phyloP scores from a whole-genome alignment of 2,797 vertebrate species.

The Centroberyx gerrardi region DNA sequence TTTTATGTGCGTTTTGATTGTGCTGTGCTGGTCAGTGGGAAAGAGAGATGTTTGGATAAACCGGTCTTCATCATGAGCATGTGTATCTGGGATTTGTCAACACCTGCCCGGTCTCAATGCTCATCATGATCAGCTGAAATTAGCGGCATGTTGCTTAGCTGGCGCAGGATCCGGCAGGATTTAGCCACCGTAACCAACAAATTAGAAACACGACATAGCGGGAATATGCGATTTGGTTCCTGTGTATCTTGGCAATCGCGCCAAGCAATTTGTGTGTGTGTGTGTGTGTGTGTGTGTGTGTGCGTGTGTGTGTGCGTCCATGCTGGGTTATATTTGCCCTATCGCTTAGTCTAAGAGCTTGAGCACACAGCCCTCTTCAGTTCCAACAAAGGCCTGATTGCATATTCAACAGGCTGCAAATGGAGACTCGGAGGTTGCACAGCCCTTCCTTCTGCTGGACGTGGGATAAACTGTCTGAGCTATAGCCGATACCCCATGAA shows the following conservation, averaged over 20 bases:
- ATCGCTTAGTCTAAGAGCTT: constrained; percentile 63
- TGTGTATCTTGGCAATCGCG: constrained; percentile 52
- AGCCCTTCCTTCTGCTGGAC: constrained; percentile 42
- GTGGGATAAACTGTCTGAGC: constrained; percentile 20
- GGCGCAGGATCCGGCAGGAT: constrained; percentile 39
- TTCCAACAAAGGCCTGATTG: constrained; percentile 68
- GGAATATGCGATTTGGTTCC: constrained; percentile 51
- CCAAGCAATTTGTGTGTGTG: constrained; percentile 7
- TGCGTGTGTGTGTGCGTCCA: constrained; percentile 25
- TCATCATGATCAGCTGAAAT: constrained; percentile 2
- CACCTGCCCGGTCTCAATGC: constrained; percentile 29
- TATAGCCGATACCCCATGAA: constrained; percentile 11
- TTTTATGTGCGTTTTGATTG: neutral
- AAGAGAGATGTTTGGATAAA: neutral
- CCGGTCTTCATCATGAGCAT: no score
- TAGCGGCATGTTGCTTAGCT: constrained; percentile 28
- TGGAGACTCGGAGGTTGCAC: constrained; percentile 54
- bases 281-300: constrained; percentile 21
- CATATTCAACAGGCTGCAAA: constrained; percentile 74
- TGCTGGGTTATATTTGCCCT: constrained; percentile 66
- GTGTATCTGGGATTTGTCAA: constrained; percentile 9
- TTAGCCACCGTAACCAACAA: constrained; percentile 50
- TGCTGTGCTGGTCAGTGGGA: constrained; percentile 8
- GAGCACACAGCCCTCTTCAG: constrained; percentile 72
- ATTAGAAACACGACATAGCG: constrained; percentile 49